Conservation (phyloP, 2,888 invertebrate species). For the Xestia ashworthii region DNA sequence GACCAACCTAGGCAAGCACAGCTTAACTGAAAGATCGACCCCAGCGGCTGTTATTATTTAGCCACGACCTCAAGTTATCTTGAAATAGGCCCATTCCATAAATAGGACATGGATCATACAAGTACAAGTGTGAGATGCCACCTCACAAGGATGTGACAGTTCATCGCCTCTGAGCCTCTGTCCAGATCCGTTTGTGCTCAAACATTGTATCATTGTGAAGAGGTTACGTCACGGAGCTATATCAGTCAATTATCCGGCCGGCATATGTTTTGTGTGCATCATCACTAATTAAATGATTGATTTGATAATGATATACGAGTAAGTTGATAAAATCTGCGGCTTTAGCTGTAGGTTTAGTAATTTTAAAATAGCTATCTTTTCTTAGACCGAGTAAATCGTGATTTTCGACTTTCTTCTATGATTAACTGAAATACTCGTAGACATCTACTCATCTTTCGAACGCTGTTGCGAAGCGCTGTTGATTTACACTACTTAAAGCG, state of each 20-base stretch:
- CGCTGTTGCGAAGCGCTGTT: no score
- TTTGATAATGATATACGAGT: background rate
- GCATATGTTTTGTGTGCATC: constrained; percentile 51
- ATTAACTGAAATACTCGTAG: background rate
- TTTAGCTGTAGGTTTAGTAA: background rate
- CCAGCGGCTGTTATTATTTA: no score
- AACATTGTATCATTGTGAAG: constrained; percentile 48
- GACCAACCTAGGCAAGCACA: no score
- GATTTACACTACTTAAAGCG: no score
- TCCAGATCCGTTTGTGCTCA: constrained; percentile 57
- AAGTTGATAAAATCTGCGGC: background rate
- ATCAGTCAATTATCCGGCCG: constrained; percentile 30
- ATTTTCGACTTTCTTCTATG: background rate
- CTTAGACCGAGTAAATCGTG: background rate
- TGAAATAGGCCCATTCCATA: constrained; percentile 12
- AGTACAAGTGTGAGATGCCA: constrained; percentile 7
- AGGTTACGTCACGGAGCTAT: constrained; percentile 56
- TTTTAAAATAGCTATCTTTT: background rate
- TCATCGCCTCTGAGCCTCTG: constrained; percentile 39
- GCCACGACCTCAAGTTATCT: background rate
- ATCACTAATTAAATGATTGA: constrained; percentile 59
- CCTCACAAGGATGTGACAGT: constrained; percentile 55
- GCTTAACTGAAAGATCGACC: no score
- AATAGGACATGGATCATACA: constrained; percentile 10
- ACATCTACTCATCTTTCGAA: no score